Evolutionary conservation across 2,888 invertebrate species (phyloP).

Genomic region (Dioctria rufipes): DNA sequence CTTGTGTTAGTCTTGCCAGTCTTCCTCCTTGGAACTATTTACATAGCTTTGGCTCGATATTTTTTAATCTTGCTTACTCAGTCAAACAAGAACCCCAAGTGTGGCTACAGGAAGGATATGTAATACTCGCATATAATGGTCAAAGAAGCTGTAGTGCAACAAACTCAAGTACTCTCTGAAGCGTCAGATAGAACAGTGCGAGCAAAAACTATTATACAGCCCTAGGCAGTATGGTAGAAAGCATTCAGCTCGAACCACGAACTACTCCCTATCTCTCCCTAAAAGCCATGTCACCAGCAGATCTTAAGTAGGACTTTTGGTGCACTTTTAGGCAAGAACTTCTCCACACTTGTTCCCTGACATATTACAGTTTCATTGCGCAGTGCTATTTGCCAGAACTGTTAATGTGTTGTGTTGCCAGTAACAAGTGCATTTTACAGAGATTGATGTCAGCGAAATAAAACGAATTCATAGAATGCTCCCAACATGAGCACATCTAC

Average conservation of each 20-base stretch:
- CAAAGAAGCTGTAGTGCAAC: constrained; percentile 2
- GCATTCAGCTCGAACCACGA: not conserved
- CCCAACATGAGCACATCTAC: not conserved
- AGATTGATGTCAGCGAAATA: constrained; percentile 22
- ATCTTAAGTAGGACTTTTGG: not conserved
- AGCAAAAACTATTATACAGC: not conserved
- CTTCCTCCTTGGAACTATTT: not conserved
- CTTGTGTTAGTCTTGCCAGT: constrained; percentile 4
- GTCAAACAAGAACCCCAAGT: not conserved
- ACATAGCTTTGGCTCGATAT: not conserved
- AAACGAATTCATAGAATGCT: constrained; percentile 18
- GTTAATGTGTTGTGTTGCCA: constrained; percentile 21
- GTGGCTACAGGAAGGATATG: not conserved
- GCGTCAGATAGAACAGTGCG: not conserved
- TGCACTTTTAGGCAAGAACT: constrained; percentile 1
- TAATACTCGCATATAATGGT: not conserved
- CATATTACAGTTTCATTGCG: not conserved
- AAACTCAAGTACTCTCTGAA: not conserved
- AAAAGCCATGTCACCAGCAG: not conserved
- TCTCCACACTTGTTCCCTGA: constrained; percentile 14
- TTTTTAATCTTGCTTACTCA: not conserved
- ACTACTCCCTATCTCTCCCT: not conserved
- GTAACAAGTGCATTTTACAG: constrained; percentile 27
- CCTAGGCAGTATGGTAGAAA: not conserved
- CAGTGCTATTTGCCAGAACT: not conserved